Evolutionary conservation across 2,797 vertebrate species (phyloP), one percentile per base, ranked within the genome.

Genomic region (Takifugu rubripes): DNA sequence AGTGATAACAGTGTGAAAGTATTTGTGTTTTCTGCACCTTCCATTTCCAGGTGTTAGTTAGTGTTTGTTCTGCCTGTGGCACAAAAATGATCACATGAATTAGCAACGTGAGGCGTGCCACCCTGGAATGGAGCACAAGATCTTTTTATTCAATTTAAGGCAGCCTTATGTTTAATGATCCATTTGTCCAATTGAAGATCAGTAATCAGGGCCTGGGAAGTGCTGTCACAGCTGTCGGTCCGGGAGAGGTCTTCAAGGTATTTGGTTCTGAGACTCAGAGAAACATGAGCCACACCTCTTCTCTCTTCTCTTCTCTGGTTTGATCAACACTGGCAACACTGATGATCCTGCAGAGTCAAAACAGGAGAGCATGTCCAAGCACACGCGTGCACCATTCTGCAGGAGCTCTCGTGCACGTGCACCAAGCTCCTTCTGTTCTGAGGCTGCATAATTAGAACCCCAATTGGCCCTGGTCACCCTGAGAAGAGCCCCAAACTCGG

Each of bases 161-260:
- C 47, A 51, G 17, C 65, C 49, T 40, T 52, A 6, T 9, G 49
- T 68, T 79, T 82, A 49, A 67, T 65, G 33, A 84, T 33, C 82
- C 66, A 75, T 90, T 59, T 89, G 68, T 91, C 88, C 24, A 84
- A 86, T 69, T 87, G 44, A 98, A 97, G 94, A 92, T 91, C 84
- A 93, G 90, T 93, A 93, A 90, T 90, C 92, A 91, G 90, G 75
- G 87, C 79, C 84, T 90, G 94, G 95, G 93, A 75, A 84, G 92
- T 76, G 76, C 89, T 84, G 85, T 81, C 82, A 82, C 91, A 56
- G 79, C 92, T 76, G 83, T 87, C 89, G 91, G 85, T 92, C 92
- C 92, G 84, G 91, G 88, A 91, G 92, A 92, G 88, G 88, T 94
- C 79, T 98, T 99, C 90, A 94, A 99, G 97, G 96, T 99, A 98